phyloP scores from a whole-genome alignment of 2,888 invertebrate genomes.

The Chrysotoxum bicinctum region DNA sequence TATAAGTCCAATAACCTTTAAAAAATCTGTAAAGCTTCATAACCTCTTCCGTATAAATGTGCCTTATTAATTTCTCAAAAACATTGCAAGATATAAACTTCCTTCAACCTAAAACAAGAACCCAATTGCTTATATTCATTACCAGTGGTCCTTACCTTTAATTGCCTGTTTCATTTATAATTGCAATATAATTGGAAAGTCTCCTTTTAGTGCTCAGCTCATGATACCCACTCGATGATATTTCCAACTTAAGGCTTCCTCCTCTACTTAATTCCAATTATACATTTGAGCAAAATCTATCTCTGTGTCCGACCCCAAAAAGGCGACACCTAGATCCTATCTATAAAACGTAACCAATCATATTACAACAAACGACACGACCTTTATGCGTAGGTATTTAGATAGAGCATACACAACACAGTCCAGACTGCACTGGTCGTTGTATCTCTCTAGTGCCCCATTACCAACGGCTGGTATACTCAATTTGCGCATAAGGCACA shows the following conservation, averaged over 20 bases:
- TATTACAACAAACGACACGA: conserved; percentile 62
- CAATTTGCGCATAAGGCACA: conserved; percentile 54
- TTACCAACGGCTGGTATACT: conserved; percentile 34
- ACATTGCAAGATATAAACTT: background rate
- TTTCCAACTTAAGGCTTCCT: background rate
- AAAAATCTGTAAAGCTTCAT: background rate
- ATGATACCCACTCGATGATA: background rate
- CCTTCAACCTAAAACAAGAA: background rate
- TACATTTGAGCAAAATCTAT: conserved; percentile 33
- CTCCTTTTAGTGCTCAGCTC: background rate
- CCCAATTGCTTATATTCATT: background rate
- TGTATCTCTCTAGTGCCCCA: conserved; percentile 41
- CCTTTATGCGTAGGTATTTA: conserved; percentile 57
- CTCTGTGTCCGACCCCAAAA: conserved; percentile 45
- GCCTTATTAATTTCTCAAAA: background rate
- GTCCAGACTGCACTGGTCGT: background rate
- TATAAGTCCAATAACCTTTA: background rate
- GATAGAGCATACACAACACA: background rate
- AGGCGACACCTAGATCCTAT: conserved; percentile 70
- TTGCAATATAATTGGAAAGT: conserved; percentile 49
- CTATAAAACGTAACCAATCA: conserved; percentile 62
- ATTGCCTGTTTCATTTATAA: conserved; percentile 38
- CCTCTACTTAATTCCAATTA: conserved; percentile 50
- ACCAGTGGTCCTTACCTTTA: background rate
- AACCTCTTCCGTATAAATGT: background rate